Conservation (phyloP, 2,113 vertebrate species). For the Thalassoma bifasciatum region DNA sequence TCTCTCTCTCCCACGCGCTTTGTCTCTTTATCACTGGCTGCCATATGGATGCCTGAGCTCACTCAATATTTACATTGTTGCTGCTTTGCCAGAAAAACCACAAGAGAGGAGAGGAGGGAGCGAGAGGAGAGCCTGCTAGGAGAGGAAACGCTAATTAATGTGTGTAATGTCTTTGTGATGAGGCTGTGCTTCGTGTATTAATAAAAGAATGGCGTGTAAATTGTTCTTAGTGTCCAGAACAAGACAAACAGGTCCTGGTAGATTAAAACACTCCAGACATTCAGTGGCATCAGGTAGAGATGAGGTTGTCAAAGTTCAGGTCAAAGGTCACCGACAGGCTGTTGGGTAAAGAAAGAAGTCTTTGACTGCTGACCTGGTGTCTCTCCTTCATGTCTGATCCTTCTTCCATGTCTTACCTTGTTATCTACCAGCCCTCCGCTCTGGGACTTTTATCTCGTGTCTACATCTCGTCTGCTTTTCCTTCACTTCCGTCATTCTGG, state of each 20-base stretch:
- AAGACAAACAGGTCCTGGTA: neutral
- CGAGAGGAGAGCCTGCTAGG: constrained; percentile 7
- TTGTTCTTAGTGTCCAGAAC: neutral
- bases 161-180: constrained; percentile 47
- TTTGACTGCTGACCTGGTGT: constrained; percentile 36
- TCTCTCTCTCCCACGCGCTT: constrained; percentile 75
- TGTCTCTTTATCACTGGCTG: constrained; percentile 68
- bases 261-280: constrained; percentile 24
- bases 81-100: constrained; percentile 29
- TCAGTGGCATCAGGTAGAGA: constrained; percentile 10
- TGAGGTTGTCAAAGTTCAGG: constrained; percentile 55
- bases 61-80: constrained; percentile 68
- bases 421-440: neutral
- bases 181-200: constrained; percentile 7
- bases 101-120: constrained; percentile 7
- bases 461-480: constrained; percentile 32
- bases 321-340: constrained; percentile 54
- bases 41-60: constrained; percentile 72
- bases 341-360: constrained; percentile 17
- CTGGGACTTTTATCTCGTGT: constrained; percentile 26
- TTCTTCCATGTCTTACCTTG: neutral
- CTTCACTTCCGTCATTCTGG: neutral
- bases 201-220: neutral
- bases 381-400: constrained; percentile 38
- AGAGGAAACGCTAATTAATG: constrained; percentile 45